Base-by-base conservation (phyloP, 2,888 invertebrate species). In the Geophilus truncorum region DNA sequence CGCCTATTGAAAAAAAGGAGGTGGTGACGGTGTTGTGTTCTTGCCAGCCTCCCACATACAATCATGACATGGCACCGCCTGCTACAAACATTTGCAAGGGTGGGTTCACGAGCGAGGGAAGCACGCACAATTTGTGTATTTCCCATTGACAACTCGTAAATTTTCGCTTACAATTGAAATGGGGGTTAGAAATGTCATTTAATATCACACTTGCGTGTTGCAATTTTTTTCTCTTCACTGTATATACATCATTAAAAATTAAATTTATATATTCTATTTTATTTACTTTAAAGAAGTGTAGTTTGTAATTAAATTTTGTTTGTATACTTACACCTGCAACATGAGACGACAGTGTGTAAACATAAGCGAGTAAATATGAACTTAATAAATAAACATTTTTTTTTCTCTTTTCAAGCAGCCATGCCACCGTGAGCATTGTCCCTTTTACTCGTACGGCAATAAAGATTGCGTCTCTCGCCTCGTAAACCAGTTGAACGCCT, bases 1-100 rank as follows among this genome's bases (percentile, higher is more conserved):
- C n/a, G n/a, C n/a, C n/a, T n/a, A n/a, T n/a, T n/a, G n/a, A n/a
- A 4, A 9, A 34, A 10, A 51, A 51, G 9, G n/a, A 10, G 57
- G 1, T 4, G 7, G 1, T n/a, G 21, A 7, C 18, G 62, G n/a
- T 70, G 28, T 4, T 25, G 25, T 70, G 28, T 62, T 62, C 62
- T 25, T 10, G 25, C 62, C 62, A 62, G 25, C 57, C n/a, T 62
- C 57, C 21, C 18, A 6, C 21, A 62, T 18, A 62, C 57, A 21
- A n/a, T n/a, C n/a, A n/a, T 23, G 62, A 70, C 70, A 70, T 70
- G 70, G 70, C 70, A 28, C 70, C 70, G 70, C 70, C 70, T 70
- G 70, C 28, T 70, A n/a, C 2, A 70, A 70, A 70, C 70, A 62
- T 62, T 62, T 62, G 23, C 6, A 21, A 70, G 70, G 70, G 70